Conservation (phyloP, 2,113 vertebrate genomes). For the Turdus rufiventris region DNA sequence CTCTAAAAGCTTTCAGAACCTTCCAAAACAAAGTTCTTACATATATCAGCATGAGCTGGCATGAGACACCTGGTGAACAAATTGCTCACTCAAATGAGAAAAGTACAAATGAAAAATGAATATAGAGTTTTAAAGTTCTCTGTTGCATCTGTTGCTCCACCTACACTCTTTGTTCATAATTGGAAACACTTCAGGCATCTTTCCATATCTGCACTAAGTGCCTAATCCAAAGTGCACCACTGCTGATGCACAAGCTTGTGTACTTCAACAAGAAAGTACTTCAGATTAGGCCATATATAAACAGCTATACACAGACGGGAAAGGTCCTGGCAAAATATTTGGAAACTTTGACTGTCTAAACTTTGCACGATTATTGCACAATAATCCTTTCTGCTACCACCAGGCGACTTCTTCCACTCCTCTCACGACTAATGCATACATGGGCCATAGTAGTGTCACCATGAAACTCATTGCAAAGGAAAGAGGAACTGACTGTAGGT, state of each 20-base stretch:
- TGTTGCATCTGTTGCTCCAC: not conserved
- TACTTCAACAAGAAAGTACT: not conserved
- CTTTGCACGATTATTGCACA: not conserved
- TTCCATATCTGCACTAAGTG: not conserved
- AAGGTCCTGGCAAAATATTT: not conserved
- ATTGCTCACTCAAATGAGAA: not conserved
- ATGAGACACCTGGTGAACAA: not conserved
- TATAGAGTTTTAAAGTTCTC: not conserved
- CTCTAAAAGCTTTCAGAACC: conserved; percentile 8
- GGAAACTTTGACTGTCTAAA: not conserved
- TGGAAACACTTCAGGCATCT: not conserved
- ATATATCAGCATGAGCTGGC: not conserved
- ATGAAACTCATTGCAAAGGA: not conserved
- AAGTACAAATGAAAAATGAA: not conserved
- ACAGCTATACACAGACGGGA: not conserved
- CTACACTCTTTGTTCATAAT: not conserved
- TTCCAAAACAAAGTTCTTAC: not conserved
- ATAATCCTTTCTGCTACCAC: not conserved
- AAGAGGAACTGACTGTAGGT: not conserved
- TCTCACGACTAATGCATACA: not conserved
- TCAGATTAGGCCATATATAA: not conserved
- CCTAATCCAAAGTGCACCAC: not conserved
- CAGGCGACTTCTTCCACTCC: not conserved
- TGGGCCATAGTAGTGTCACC: too few species aligned
- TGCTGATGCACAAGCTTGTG: not conserved